Evolutionary conservation across 2,113 vertebrate genomes (phyloP).

Genomic region (Cryptotis parvus): DNA sequence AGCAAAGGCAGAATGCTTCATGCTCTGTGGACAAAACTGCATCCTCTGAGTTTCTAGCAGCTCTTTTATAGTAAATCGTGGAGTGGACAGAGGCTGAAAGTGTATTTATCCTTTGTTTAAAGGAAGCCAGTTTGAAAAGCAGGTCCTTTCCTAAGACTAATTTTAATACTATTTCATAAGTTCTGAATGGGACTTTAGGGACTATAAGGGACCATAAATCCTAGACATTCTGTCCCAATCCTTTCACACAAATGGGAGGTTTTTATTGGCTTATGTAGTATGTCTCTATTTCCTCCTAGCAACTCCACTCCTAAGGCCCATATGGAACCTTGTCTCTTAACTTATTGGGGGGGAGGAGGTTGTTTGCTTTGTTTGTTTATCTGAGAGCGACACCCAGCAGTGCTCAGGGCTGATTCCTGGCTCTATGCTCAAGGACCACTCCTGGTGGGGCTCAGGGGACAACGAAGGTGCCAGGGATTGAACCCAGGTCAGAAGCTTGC

Average conservation of each 20-base stretch:
- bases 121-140: conserved; percentile 1
- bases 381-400: no score
- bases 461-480: no score
- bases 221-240: conserved; percentile 18
- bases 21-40: background rate
- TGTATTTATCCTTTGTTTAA: conserved; percentile 21
- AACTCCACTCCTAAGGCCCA: background rate
- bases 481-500: no score
- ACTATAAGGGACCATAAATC: no score
- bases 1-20: background rate
- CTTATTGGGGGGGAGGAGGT: no score
- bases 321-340: background rate
- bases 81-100: background rate
- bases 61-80: no score
- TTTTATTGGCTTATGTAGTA: background rate
- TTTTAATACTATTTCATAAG: background rate
- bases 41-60: conserved; percentile 10
- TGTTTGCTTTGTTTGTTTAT: no score
- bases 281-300: background rate
- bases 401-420: no score
- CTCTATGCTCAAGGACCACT: no score
- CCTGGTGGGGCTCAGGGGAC: no score
- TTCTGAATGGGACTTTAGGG: background rate
- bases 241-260: background rate
- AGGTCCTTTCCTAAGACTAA: background rate